Conservation (phyloP, 2,888 invertebrate genomes). For the Limnephilus auricula region DNA sequence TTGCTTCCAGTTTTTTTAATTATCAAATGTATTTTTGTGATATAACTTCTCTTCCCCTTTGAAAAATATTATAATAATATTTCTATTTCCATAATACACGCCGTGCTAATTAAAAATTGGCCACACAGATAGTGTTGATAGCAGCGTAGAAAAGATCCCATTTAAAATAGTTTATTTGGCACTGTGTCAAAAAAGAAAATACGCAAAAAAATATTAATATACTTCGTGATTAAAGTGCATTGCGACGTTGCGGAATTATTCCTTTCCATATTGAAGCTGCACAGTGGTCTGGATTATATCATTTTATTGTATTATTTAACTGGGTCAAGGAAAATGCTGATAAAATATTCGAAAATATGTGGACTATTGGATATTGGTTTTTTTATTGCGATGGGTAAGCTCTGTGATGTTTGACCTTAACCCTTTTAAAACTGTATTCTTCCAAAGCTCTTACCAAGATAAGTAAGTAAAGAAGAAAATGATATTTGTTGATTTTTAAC, state of each 20-base stretch:
- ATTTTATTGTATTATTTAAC: background rate
- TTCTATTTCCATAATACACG: background rate
- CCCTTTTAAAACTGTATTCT: no score
- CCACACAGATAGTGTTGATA: background rate
- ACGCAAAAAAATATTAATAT: background rate
- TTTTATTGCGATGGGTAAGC: background rate
- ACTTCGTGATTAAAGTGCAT: background rate
- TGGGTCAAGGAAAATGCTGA: background rate
- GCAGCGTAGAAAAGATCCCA: background rate
- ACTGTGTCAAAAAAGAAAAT: background rate
- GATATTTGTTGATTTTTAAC: no score
- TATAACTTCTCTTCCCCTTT: no score
- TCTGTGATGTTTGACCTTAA: background rate
- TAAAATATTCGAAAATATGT: background rate
- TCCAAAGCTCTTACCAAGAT: no score
- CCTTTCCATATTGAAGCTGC: background rate
- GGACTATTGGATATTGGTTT: background rate
- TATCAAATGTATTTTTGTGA: no score
- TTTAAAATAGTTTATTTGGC: background rate
- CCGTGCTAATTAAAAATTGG: background rate
- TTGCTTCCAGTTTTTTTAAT: background rate
- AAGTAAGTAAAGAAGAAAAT: no score
- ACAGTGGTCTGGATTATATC: background rate
- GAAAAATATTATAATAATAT: background rate
- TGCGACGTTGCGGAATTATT: background rate